Percentiles rank a stretch among this genome's conserved stretches.
These are phyloP conservation scores for Reticulitermes speratus DNA, from an alignment of 1,140 invertebrate genomes.

Conservation along the genomic window DNA sequence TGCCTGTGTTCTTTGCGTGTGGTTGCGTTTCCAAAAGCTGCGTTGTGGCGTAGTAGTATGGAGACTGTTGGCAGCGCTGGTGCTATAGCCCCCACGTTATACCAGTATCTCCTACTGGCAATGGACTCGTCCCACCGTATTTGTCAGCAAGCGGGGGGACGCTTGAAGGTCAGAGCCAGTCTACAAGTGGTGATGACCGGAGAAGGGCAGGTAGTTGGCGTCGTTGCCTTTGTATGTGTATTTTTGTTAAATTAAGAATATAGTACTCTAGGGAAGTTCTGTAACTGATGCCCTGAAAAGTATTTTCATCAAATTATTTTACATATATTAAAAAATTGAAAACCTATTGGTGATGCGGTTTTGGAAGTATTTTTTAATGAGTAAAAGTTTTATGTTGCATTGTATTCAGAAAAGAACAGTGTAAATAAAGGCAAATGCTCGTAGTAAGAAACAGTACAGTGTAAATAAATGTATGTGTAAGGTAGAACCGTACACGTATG, in stretches of 20 bases:
- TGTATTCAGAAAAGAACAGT: no score
- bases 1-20: neutral
- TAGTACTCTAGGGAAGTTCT: neutral
- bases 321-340: no score
- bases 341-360: no score
- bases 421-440: no score
- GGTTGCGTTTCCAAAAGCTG: neutral
- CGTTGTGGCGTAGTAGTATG: neutral
- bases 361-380: no score
- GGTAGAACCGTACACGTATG: no score
- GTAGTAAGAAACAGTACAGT: no score
- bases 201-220: neutral
- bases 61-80: neutral
- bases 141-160: neutral
- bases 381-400: no score
- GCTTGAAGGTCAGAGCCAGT: constrained; percentile 11
- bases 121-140: constrained; percentile 3
- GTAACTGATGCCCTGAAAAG: neutral
- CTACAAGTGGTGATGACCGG: constrained; percentile 3
- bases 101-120: neutral
- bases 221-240: neutral
- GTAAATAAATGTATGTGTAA: no score
- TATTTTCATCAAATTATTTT: no score
- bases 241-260: neutral
- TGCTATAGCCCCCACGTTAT: neutral